Percentiles rank a stretch among this genome's conserved stretches.
These are phyloP conservation scores for Aphelinus certus DNA, from an alignment of 1,140 invertebrate species.

Conservation along the genomic window DNA sequence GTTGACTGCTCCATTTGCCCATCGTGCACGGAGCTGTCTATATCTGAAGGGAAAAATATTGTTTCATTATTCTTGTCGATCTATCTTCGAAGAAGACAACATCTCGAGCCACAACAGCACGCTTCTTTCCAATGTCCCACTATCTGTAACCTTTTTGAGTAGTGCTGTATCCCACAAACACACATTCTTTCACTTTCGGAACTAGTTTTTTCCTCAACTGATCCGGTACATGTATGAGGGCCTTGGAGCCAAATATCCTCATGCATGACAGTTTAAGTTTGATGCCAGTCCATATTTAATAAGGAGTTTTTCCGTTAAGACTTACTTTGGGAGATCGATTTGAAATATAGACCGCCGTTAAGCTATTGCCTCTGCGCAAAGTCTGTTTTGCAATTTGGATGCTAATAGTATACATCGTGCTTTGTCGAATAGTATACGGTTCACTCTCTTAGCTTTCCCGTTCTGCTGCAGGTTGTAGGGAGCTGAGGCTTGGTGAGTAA, in stretches of 20 bases:
- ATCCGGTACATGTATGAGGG: too few species aligned
- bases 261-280: conserved; percentile 52
- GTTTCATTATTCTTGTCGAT: background rate
- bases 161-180: conserved; percentile 57
- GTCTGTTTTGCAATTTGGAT: too few species aligned
- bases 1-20: too few species aligned
- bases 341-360: too few species aligned
- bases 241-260: conserved; percentile 11
- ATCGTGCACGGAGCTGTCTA: too few species aligned
- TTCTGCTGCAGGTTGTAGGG: too few species aligned
- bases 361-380: too few species aligned
- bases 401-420: too few species aligned
- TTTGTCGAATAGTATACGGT: too few species aligned
- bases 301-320: conserved; percentile 44
- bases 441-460: too few species aligned
- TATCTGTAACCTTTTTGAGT: conserved; percentile 53
- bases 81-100: background rate
- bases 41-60: background rate
- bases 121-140: background rate
- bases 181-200: conserved; percentile 46
- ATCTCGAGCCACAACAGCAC: background rate
- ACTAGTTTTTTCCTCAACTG: conserved; percentile 48
- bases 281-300: conserved; percentile 50
- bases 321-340: background rate
- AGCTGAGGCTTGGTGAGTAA: conserved; percentile 66